Base-by-base conservation (phyloP, 2,797 vertebrate species). In the Zalophus californianus region DNA sequence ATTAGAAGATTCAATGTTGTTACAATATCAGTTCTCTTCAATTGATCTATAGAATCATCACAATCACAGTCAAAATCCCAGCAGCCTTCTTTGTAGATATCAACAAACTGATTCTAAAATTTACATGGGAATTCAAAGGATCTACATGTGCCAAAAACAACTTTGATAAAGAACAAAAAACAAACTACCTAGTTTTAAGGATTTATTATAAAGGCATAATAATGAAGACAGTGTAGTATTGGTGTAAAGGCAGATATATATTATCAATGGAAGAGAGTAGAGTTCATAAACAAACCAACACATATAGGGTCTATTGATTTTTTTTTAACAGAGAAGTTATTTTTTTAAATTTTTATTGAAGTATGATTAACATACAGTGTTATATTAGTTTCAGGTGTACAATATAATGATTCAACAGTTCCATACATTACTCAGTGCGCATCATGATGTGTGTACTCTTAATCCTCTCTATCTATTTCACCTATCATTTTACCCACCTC, bases 41-140 rank as follows among this genome's bases (percentile, higher is more conserved):
- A 70, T 75, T 62, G 29, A 79, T 87, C 41, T 87, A 68, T 41
- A 75, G 6, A 85, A 80, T 90, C 58, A 92, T 92, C 50, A 93
- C 8, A 86, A 66, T 86, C n/a, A 21, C 48, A 84, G 66, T 90
- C 48, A 91, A 93, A 93, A 96, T 91, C 7, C n/a, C 58, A 90
- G 29, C 7, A 96, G 12, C 1, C 48, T 64, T 86, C 27, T 91
- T 79, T 83, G 32, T 78, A 86, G 80, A 87, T 52, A 79, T 52
- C 77, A 32, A 84, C 27, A 85, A 38, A 6, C 21, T 89, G 38
- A 60, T 52, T 93, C 56, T 84, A 84, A 95, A 86, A 79, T 83
- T 70, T 73, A 86, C 16, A 50, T 79, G 25, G 27, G 27, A 91
- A 96, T 94, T 94, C 68, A 94, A 96, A 92, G 25, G 16, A 68